Evolutionary conservation across 2,888 invertebrate species (phyloP).

Genomic region (Drosophila kanekoi): DNA sequence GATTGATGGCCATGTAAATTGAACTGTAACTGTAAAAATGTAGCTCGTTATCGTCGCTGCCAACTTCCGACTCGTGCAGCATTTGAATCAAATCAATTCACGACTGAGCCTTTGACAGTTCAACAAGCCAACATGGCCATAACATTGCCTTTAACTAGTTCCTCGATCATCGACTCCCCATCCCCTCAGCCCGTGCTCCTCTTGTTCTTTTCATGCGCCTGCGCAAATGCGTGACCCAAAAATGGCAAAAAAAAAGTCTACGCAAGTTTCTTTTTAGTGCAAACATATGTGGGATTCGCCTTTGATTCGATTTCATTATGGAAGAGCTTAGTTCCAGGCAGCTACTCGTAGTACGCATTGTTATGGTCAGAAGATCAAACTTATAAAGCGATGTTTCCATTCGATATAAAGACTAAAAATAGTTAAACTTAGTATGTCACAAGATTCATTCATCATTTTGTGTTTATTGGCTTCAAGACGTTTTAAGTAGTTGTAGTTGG

Average conservation of each 20-base stretch:
- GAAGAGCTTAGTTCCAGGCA: constrained; percentile 5
- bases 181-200: neutral
- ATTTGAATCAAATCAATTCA: constrained; percentile 50
- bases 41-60: constrained; percentile 35
- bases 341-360: constrained; percentile 6
- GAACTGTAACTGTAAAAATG: constrained; percentile 42
- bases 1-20: constrained; percentile 64
- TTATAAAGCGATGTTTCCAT: neutral
- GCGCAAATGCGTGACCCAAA: constrained; percentile 55
- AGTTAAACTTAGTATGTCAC: too few species aligned
- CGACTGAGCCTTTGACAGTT: constrained; percentile 46
- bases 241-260: constrained; percentile 47
- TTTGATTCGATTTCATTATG: constrained; percentile 41
- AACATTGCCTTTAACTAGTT: constrained; percentile 33
- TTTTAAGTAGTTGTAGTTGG: too few species aligned
- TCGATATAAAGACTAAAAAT: too few species aligned
- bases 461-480: too few species aligned
- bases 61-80: constrained; percentile 58
- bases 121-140: constrained; percentile 53
- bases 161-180: constrained; percentile 34
- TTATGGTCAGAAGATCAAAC: constrained; percentile 9
- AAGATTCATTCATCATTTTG: too few species aligned
- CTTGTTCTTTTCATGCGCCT: constrained; percentile 31
- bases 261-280: constrained; percentile 28
- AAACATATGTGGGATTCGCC: constrained; percentile 49